phyloP scores from a whole-genome alignment of 2,888 invertebrate species.

The Ophraella communa region DNA sequence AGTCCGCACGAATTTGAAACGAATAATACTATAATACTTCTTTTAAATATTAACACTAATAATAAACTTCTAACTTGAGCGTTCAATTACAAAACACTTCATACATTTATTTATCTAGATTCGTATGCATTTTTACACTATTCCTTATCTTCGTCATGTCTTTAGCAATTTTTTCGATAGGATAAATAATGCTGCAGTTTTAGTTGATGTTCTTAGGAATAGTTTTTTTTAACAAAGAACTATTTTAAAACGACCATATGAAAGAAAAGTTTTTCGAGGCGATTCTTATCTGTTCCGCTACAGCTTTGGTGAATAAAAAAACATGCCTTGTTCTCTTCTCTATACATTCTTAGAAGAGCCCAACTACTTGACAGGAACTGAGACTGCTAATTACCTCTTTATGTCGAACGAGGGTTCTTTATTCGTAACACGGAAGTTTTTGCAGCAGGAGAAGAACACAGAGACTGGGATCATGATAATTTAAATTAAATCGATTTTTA shows the following conservation, averaged over 20 bases:
- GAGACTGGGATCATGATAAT: constrained; percentile 2
- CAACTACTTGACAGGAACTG: constrained; percentile 57
- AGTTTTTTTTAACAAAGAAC: constrained; percentile 14
- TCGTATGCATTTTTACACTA: too few species aligned
- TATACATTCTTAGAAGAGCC: constrained; percentile 47
- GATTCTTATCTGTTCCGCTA: constrained; percentile 48
- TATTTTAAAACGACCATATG: constrained; percentile 24
- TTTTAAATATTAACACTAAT: too few species aligned
- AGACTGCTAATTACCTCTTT: constrained; percentile 58
- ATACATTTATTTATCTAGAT: too few species aligned
- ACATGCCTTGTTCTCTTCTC: constrained; percentile 43
- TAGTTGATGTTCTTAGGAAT: not conserved
- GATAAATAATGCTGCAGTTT: not conserved
- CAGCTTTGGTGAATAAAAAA: constrained; percentile 47
- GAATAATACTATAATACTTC: too few species aligned
- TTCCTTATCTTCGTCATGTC: not conserved
- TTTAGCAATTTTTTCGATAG: not conserved
- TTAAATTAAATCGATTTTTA: not conserved
- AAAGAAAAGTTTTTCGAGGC: constrained; percentile 40
- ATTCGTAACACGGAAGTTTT: constrained; percentile 51
- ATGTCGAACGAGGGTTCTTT: constrained; percentile 53
- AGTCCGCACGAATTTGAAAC: too few species aligned
- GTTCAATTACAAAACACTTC: too few species aligned
- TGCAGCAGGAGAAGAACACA: constrained; percentile 28
- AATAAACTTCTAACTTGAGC: too few species aligned